These are phyloP conservation scores for Diorhabda sublineata DNA, from an alignment of 1,140 invertebrate genomes.

Conservation along the genomic window DNA sequence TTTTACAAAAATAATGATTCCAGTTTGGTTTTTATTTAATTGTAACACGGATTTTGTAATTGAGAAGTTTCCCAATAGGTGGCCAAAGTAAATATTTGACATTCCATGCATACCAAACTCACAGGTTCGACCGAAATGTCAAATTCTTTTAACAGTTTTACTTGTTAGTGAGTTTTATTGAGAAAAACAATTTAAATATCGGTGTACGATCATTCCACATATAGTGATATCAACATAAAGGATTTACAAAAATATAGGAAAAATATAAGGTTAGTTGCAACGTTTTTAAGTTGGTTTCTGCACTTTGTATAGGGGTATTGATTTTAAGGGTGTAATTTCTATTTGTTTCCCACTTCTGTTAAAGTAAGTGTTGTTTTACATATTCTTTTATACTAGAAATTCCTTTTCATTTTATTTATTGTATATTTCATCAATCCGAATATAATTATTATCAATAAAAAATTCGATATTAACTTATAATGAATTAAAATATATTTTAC, in stretches of 20 bases:
- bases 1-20: neutral
- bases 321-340: conserved; percentile 26
- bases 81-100: conserved; percentile 47
- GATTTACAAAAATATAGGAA: neutral
- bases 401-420: too few species aligned
- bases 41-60: conserved; percentile 31
- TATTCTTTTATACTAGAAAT: too few species aligned
- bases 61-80: conserved; percentile 42
- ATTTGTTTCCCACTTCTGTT: neutral
- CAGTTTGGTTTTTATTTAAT: neutral
- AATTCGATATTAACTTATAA: too few species aligned
- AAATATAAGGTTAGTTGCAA: neutral
- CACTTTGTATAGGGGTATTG: conserved; percentile 18
- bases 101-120: conserved; percentile 47
- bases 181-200: conserved; percentile 33
- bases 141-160: conserved; percentile 48
- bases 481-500: too few species aligned
- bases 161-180: conserved; percentile 42
- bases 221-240: neutral
- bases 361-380: neutral
- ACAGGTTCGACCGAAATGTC: conserved; percentile 50
- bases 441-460: too few species aligned
- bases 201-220: conserved; percentile 8
- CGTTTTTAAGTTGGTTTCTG: neutral
- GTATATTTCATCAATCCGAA: too few species aligned